Conservation (phyloP, 2,888 invertebrate genomes). For the Conchocele bisecta region DNA sequence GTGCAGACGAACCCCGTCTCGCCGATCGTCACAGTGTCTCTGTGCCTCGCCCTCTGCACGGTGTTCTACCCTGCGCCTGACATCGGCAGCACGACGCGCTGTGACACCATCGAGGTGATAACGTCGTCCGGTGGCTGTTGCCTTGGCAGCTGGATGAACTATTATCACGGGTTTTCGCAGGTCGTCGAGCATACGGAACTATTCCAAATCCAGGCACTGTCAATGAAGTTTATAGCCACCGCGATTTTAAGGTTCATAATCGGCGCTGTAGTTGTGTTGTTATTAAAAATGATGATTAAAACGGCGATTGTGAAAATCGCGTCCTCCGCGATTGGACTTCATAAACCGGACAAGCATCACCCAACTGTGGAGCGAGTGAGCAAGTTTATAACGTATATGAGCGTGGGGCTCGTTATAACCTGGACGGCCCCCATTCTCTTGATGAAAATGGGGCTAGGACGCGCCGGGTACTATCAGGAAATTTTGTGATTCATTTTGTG, state of each 20-base stretch:
- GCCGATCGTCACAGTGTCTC: slow-evolving; percentile 61
- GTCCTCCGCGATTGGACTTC: slow-evolving; percentile 65
- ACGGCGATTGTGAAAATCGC: slow-evolving; percentile 60
- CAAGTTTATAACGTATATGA: slow-evolving; percentile 69
- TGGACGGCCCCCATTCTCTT: slow-evolving; percentile 67
- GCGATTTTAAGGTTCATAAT: slow-evolving; percentile 66
- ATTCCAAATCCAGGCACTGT: slow-evolving; percentile 56
- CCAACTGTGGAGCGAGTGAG: slow-evolving; percentile 66
- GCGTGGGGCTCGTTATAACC: slow-evolving; percentile 62
- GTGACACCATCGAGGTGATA: slow-evolving; percentile 70
- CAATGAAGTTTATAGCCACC: slow-evolving; percentile 57
- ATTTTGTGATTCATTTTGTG: no score
- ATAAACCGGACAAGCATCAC: slow-evolving; percentile 68
- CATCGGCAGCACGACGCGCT: slow-evolving; percentile 64
- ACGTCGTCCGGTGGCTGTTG: slow-evolving; percentile 61
- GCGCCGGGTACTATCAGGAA: slow-evolving; percentile 65
- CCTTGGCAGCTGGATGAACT: slow-evolving; percentile 68
- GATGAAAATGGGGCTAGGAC: slow-evolving; percentile 64
- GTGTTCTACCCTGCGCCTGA: slow-evolving; percentile 68
- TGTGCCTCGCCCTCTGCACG: slow-evolving; percentile 68
- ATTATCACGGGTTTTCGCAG: slow-evolving; percentile 65
- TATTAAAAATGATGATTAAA: slow-evolving; percentile 60
- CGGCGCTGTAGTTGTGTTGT: slow-evolving; percentile 60
- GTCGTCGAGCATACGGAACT: slow-evolving; percentile 38
- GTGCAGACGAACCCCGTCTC: slow-evolving; percentile 69